Percentiles rank a stretch among this genome's conserved stretches.
Evolutionary conservation across 2,888 invertebrate genomes (phyloP).

Genomic region (Ormyrus labotus): DNA sequence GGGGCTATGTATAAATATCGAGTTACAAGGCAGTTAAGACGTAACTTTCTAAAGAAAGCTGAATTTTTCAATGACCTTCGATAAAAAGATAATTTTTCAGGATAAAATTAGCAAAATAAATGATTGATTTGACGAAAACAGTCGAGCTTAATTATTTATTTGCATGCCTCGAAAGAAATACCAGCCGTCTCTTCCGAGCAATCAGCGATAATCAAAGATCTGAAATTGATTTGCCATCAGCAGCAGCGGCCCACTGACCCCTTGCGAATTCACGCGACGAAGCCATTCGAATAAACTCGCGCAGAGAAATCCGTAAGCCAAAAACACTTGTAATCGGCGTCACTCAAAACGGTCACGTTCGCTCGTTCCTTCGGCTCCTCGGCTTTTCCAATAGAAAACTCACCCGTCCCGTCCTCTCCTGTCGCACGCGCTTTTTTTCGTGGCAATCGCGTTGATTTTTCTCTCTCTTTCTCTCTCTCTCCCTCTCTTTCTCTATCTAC

Average conservation of each 20-base stretch:
- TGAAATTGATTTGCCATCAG: slow-evolving; percentile 27
- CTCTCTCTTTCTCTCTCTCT: neutral
- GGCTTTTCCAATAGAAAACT: slow-evolving; percentile 36
- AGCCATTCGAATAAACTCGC: slow-evolving; percentile 25
- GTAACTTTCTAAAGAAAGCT: no score
- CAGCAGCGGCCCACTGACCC: no score
- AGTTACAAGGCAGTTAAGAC: no score
- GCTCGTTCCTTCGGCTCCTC: slow-evolving; percentile 3
- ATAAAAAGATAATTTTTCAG: no score
- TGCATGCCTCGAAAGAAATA: no score
- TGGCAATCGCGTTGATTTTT: neutral
- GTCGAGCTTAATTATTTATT: no score
- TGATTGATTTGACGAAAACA: no score
- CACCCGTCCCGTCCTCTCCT: neutral
- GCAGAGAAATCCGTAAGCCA: slow-evolving; percentile 12
- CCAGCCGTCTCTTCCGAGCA: no score
- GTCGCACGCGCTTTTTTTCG: slow-evolving; percentile 8
- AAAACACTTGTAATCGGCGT: slow-evolving; percentile 36
- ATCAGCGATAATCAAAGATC: no score
- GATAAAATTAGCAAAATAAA: no score
- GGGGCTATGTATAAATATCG: no score
- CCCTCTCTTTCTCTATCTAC: slow-evolving; percentile 15
- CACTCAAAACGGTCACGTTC: slow-evolving; percentile 41
- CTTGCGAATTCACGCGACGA: slow-evolving; percentile 8
- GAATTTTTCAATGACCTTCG: no score